Evolutionary conservation across 2,797 vertebrate genomes (phyloP), one percentile per base, ranked within the genome.

Genomic region (Distichodus sexfasciatus): DNA sequence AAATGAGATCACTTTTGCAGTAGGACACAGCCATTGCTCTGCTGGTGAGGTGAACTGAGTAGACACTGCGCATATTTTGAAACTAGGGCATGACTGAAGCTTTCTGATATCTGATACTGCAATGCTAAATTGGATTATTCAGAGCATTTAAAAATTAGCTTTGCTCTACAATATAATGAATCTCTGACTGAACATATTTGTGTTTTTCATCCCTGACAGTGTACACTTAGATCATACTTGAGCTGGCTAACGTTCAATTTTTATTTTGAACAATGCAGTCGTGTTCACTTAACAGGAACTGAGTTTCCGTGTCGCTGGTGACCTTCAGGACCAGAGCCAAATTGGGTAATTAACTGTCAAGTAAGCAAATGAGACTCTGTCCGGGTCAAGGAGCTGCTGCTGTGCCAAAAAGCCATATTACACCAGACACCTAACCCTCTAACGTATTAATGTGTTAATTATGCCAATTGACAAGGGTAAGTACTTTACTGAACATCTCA

Each of bases 261-360:
- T 76, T 64, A 71, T 74, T 83, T 79, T 77, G 79, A 67, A 61
- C 43, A 46, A 67, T 66, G 80, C 75, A 75, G 80, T 73, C 66
- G 63, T 77, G 74, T 77, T 83, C 76, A 14, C 72, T 78, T 79
- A 76, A 75, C 63, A 41, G 76, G 68, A 82, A 80, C 78, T 60
- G 77, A 77, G 68, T 74, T n/a, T 65, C 55, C 70, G 72, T 65
- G 48, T 74, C 36, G 26, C 70, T 29, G 58, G 40, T 77, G 77
- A 83, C 81, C 78, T 82, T 79, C 69, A 81, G 74, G 76, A 64
- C 46, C 46, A 14, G 43, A 70, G 76, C 75, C 80, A 82, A 81
- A 83, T 66, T 55, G 82, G 78, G 76, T 83, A 76, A 84, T 86
- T 83, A 82, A 74, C 75, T 74, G 71, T 79, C 77, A 58, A 53